Evolutionary conservation across 1,140 invertebrate genomes (phyloP), one percentile per base, ranked within the genome.

Genomic region (Tetraneura akinire): DNA sequence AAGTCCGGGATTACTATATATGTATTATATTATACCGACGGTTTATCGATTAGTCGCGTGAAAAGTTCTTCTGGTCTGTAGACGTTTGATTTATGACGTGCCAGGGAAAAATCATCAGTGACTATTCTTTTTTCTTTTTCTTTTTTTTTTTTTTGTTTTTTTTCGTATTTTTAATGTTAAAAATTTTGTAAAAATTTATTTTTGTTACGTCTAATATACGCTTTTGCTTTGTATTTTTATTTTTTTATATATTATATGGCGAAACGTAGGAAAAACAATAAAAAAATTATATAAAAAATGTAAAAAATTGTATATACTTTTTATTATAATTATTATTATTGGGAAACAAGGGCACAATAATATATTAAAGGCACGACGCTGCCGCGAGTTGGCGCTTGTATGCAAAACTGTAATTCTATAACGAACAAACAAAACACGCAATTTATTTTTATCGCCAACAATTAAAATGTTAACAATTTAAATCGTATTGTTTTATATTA

Each of bases 71-170:
- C 18, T 66, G 42, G 32, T 21, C 32, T 11, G 32, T 29, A 42
- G 62, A 66, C 62, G 10, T 66, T 66, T 66, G 32, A 66, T 66
- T 66, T 66, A 66, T 42, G 62, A 66, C 62, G 32, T 66, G 62
- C 32, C 32, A 42, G 62, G 42, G 62, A 66, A n/a, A 66, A 66
- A 66, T 66, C 62, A 42, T 66, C n/a, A 66, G 10, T 29, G n/a
- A 66, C 32, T 37, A 18, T 42, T 42, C 42, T 32, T 57, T 55
- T 29, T 32, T 62, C 14, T 3, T 55, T 62, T 18, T 62, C 14
- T 3, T 37, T 64, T n/a, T n/a, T n/a, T n/a, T n/a, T n/a, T n/a
- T n/a, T n/a, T n/a, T n/a, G n/a, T n/a, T n/a, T n/a, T n/a, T n/a
- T n/a, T n/a, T n/a, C n/a, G n/a, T n/a, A n/a, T n/a, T n/a, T 64